Percentiles rank a stretch among this genome's conserved stretches.
phyloP scores from a whole-genome alignment of 2,888 invertebrate species.

The Leptopterna dolabrata region DNA sequence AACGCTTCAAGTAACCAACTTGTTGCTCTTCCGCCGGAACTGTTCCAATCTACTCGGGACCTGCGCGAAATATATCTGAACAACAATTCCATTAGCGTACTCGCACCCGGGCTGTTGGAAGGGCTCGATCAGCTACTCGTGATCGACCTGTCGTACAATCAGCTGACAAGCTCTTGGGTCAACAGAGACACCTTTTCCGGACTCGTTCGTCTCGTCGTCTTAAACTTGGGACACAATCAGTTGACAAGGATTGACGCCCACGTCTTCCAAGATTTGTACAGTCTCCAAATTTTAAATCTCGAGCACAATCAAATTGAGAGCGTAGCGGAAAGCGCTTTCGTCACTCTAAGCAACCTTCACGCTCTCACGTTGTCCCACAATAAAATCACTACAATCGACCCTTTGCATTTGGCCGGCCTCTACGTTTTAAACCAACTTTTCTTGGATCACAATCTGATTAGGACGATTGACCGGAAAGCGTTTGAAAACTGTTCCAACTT shows the following conservation, averaged over 20 bases:
- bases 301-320: conserved; percentile 88
- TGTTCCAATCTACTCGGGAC: conserved; percentile 85
- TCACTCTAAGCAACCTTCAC: conserved; percentile 88
- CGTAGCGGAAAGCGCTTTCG: conserved; percentile 87
- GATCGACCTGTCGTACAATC: conserved; percentile 86
- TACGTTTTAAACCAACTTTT: conserved; percentile 86
- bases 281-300: conserved; percentile 86
- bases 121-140: conserved; percentile 86
- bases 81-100: conserved; percentile 84
- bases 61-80: conserved; percentile 85
- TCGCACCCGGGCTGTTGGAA: conserved; percentile 86
- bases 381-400: conserved; percentile 81
- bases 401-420: conserved; percentile 84
- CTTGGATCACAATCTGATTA: conserved; percentile 85
- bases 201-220: conserved; percentile 83
- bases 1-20: conserved; percentile 90
- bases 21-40: conserved; percentile 81
- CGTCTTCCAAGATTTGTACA: conserved; percentile 87
- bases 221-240: conserved; percentile 87
- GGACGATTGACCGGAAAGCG: conserved; percentile 80
- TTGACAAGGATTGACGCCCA: conserved; percentile 83
- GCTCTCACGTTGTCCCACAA: conserved; percentile 91
- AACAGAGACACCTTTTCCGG: conserved; percentile 88
- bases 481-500: conserved; percentile 89
- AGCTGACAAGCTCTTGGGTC: conserved; percentile 84